A percentile compares a stretch with the other conserved stretches of the same genome.
Conservation (phyloP, 2,797 vertebrate genomes). For the Hipposideros larvatus region DNA sequence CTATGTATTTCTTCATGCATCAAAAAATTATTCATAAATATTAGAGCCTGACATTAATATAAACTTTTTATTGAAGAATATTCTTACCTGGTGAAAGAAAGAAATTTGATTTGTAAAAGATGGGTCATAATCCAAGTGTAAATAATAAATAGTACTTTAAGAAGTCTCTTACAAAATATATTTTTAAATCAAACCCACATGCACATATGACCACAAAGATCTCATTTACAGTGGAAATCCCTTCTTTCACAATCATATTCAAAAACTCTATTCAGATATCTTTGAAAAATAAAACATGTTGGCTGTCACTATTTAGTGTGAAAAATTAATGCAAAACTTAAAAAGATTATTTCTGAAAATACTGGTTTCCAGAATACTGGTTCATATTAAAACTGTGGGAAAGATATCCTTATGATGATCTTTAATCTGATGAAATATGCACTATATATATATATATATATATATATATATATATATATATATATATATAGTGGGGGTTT, state of each 20-base stretch:
- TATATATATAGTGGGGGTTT: too few relatives aligned
- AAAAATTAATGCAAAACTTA: not conserved
- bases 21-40: not conserved
- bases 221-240: not conserved
- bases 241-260: not conserved
- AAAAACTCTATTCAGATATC: not conserved
- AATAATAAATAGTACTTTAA: not conserved
- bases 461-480: too few relatives aligned
- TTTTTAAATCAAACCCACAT: not conserved
- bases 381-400: not conserved
- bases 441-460: too few relatives aligned
- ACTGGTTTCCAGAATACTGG: not conserved
- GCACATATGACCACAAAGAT: not conserved
- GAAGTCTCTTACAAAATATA: not conserved
- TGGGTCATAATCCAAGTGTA: not conserved
- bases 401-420: not conserved
- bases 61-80: not conserved
- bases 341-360: not conserved
- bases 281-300: not conserved
- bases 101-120: not conserved
- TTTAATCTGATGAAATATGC: not conserved
- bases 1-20: not conserved
- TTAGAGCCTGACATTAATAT: not conserved
- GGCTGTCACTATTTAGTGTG: not conserved
- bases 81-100: not conserved